Evolutionary conservation across 2,888 invertebrate species (phyloP).

Genomic region (Phrixothrix hirtus): DNA sequence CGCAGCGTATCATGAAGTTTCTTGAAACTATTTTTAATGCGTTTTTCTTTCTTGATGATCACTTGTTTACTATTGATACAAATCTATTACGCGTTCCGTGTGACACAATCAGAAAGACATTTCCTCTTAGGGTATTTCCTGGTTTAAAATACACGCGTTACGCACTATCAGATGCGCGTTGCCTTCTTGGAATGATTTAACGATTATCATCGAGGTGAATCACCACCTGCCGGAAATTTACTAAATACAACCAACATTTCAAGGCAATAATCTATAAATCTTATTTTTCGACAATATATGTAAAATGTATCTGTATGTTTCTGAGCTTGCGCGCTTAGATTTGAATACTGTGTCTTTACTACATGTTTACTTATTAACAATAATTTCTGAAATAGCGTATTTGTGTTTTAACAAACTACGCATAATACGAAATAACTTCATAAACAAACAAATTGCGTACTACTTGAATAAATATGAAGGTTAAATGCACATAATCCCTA

Average conservation of each 20-base stretch:
- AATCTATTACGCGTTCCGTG: constrained; percentile 11
- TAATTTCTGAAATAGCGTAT: background rate
- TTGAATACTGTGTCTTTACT: no score
- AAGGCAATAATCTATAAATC: background rate
- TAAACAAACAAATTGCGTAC: constrained; percentile 27
- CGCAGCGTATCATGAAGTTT: no score
- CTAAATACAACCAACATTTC: constrained; percentile 16
- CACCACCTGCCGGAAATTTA: constrained; percentile 36
- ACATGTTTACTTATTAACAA: no score
- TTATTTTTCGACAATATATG: background rate
- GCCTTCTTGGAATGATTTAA: constrained; percentile 30
- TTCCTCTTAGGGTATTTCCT: constrained; percentile 12
- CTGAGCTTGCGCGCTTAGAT: constrained; percentile 13
- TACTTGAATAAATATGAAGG: constrained; percentile 21
- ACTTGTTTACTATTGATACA: constrained; percentile 10
- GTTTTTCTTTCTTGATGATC: constrained; percentile 3
- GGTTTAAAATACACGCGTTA: constrained; percentile 14
- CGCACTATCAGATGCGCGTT: constrained; percentile 22
- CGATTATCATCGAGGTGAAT: constrained; percentile 31
- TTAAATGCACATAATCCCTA: constrained; percentile 34
- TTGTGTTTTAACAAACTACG: constrained; percentile 21
- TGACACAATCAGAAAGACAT: constrained; percentile 21
- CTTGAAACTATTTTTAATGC: background rate
- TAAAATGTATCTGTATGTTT: no score
- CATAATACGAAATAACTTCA: constrained; percentile 14